Base-by-base conservation (phyloP, 2,888 invertebrate species). In the Agrenia bidenticulata region DNA sequence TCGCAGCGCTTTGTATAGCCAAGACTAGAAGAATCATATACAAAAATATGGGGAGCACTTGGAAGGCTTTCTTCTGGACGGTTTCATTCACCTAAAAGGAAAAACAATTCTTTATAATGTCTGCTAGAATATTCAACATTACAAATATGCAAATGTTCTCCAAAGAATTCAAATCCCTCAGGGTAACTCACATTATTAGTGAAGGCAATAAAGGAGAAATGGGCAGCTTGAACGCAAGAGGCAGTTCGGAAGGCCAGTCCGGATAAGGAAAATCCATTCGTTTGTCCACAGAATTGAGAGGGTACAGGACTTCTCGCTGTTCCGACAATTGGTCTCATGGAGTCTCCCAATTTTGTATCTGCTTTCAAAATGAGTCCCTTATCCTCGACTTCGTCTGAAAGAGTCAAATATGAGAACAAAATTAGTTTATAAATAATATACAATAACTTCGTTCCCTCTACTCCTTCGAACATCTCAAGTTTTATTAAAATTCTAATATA, bases 1-100 rank as follows among this genome's bases (percentile, higher is more conserved):
- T 66, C 27, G 66, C 72, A 26, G 39, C 61, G 19, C 70, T 66
- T 66, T 75, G 75, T 24, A 73, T 61, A 49, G 69, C 70, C 27
- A 72, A 63, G 68, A 75, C 73, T 69, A 75, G 73, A 67, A 75
- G 74, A 64, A 73, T 74, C 70, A 68, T 57, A 64, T 75, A 75
- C 55, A 75, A 55, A 21, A 73, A 49, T 49, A 75, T 41, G 17
- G 73, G 73, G 26, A 75, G 64, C 24, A 75, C 55, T 17, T 66
- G 66, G 24, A 54, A 63, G 2, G 70, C 59, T 56, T 69, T 66
- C 64, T 58, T 70, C 54, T 74, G 73, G 42, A 72, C 53, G 24
- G 61, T 55, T 45, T 71, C 69, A 56, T 53, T 73, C 60, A 73
- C 65, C 75, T 75, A 41, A 13, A 61, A 61, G 51, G 50, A 19